These are phyloP conservation scores for Pterobdella sp. DNA, from an alignment of 2,888 invertebrate species.

Conservation along the genomic window DNA sequence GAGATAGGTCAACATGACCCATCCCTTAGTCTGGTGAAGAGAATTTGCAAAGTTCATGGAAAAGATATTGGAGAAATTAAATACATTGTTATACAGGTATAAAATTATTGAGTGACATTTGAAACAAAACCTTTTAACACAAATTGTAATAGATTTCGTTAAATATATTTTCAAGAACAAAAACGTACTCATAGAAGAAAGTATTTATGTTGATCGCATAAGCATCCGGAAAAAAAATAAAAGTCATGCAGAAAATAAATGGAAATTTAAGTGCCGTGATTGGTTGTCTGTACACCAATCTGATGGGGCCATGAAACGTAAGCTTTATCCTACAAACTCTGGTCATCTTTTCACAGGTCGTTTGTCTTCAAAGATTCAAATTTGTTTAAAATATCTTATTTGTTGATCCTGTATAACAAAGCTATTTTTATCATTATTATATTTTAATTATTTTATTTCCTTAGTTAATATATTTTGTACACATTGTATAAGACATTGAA, in stretches of 20 bases:
- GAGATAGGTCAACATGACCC: not conserved
- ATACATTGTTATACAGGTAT: constrained; percentile 17
- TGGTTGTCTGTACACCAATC: constrained; percentile 50
- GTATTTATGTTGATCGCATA: constrained; percentile 50
- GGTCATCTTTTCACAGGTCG: not conserved
- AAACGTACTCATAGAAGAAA: constrained; percentile 46
- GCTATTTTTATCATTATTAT: too few relatives aligned
- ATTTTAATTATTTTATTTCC: too few relatives aligned
- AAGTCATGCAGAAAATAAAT: constrained; percentile 40
- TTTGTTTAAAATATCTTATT: too few relatives aligned
- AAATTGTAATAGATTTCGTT: not conserved
- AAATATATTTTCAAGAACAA: constrained; percentile 43
- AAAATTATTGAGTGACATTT: not conserved
- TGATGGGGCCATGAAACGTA: constrained; percentile 45
- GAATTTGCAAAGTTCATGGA: constrained; percentile 3
- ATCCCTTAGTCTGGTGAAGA: constrained; percentile 3
- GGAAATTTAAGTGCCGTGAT: constrained; percentile 48
- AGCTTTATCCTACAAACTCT: constrained; percentile 11
- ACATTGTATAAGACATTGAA: too few relatives aligned
- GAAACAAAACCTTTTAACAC: not conserved
- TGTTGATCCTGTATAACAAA: too few relatives aligned
- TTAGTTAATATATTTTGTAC: too few relatives aligned
- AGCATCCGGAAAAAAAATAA: constrained; percentile 43
- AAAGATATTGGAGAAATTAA: constrained; percentile 1
- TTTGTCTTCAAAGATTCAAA: not conserved